These are phyloP conservation scores for Cryptocephalus moraei DNA, from an alignment of 2,888 invertebrate species.

Conservation along the genomic window DNA sequence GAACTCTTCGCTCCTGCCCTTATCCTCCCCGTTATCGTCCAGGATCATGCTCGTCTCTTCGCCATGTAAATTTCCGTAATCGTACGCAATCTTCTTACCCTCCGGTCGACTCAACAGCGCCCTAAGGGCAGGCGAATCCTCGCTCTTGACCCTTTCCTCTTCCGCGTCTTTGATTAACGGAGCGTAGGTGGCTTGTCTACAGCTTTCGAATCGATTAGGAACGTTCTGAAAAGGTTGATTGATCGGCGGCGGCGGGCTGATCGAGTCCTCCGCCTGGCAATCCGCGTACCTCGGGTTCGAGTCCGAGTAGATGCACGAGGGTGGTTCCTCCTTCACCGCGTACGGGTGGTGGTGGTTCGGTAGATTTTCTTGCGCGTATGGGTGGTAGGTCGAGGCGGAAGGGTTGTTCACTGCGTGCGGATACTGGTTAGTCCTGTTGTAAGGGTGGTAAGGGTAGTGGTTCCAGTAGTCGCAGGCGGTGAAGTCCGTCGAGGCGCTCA, in stretches of 20 bases:
- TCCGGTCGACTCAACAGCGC: conserved; percentile 42
- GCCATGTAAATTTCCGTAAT: conserved; percentile 22
- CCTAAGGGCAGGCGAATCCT: conserved; percentile 48
- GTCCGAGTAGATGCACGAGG: conserved; percentile 11
- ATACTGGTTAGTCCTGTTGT: conserved; percentile 10
- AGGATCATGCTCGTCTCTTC: not conserved
- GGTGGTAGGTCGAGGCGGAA: conserved; percentile 3
- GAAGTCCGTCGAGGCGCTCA: conserved; percentile 30
- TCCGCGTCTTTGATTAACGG: conserved; percentile 13
- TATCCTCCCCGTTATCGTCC: conserved; percentile 19
- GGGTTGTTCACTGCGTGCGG: not conserved
- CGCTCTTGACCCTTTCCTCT: conserved; percentile 11
- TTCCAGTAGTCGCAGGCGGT: conserved; percentile 30
- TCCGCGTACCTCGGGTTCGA: conserved; percentile 16
- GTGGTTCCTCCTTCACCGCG: conserved; percentile 18
- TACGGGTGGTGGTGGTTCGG: conserved; percentile 2
- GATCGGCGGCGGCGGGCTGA: conserved; percentile 20
- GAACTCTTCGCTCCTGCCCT: conserved; percentile 9
- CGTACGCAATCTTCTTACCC: conserved; percentile 30
- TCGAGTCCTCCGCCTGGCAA: conserved; percentile 21
- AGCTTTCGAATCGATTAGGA: conserved; percentile 23
- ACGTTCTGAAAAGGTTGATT: conserved; percentile 17
- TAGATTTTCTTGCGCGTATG: conserved; percentile 3
- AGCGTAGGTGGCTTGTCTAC: conserved; percentile 14
- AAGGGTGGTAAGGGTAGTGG: conserved; percentile 15